Conservation (phyloP, 2,888 invertebrate genomes). For the Alviniconcha strummeri region DNA sequence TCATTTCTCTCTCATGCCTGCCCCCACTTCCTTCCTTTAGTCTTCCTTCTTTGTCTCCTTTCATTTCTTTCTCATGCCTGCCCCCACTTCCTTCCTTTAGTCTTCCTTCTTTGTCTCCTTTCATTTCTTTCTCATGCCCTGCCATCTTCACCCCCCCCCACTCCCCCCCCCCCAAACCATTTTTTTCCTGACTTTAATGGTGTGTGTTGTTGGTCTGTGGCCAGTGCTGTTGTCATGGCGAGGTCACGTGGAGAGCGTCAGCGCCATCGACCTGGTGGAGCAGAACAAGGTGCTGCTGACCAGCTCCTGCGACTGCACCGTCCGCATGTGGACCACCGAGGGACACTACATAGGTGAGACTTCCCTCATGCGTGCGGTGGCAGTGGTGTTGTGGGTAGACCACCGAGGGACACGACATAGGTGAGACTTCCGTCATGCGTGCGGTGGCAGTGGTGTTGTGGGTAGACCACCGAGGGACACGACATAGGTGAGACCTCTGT, state of each 20-base stretch:
- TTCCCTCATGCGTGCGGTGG: neutral
- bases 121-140: no score
- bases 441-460: neutral
- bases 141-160: no score
- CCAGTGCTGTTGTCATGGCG: conserved; percentile 70
- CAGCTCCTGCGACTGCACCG: conserved; percentile 72
- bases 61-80: no score
- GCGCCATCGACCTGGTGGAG: conserved; percentile 68
- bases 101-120: no score
- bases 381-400: conserved; percentile 59
- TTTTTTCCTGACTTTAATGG: no score
- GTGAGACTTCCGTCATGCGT: conserved; percentile 48
- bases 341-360: conserved; percentile 72
- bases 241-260: conserved; percentile 72
- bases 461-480: conserved; percentile 71
- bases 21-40: no score
- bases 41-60: no score
- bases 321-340: conserved; percentile 71
- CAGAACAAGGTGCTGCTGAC: conserved; percentile 69
- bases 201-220: neutral
- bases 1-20: no score
- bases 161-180: no score
- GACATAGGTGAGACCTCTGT: conserved; percentile 66
- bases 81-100: no score
- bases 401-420: conserved; percentile 71